Percentiles rank a stretch among this genome's conserved stretches.
phyloP scores from a whole-genome alignment of 2,888 invertebrate species.

The Hipparchia semele region DNA sequence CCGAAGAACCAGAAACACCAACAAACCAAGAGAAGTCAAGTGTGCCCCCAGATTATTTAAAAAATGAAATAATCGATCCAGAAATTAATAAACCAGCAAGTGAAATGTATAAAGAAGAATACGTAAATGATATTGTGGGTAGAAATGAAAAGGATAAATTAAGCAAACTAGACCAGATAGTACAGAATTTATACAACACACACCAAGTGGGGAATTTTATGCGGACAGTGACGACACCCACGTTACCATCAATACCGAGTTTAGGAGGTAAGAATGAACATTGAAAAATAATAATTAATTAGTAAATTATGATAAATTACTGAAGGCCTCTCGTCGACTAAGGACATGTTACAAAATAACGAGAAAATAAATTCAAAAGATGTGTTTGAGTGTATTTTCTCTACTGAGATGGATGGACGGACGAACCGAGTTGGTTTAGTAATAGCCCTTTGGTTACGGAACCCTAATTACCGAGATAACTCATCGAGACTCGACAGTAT shows the following conservation, averaged over 20 bases:
- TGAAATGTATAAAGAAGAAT: constrained; percentile 44
- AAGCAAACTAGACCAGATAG: constrained; percentile 76
- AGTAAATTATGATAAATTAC: background rate
- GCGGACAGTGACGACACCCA: constrained; percentile 46
- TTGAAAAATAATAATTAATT: background rate
- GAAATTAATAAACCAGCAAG: constrained; percentile 51
- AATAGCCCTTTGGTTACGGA: too few species aligned
- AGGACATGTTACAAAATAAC: too few species aligned
- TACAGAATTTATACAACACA: constrained; percentile 74
- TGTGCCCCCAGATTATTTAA: constrained; percentile 45
- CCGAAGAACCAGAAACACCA: constrained; percentile 47
- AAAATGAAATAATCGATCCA: constrained; percentile 26
- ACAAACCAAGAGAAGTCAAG: constrained; percentile 53
- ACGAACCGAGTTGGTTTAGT: too few species aligned
- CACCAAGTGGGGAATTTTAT: constrained; percentile 67
- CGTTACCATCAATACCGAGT: constrained; percentile 50
- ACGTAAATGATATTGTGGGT: constrained; percentile 37
- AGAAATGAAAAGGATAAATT: constrained; percentile 68
- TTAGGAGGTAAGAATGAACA: constrained; percentile 49
- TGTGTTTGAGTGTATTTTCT: too few species aligned
- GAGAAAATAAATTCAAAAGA: too few species aligned
- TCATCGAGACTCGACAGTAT: too few species aligned
- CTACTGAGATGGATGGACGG: too few species aligned
- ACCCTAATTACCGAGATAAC: too few species aligned
- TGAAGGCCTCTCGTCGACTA: background rate